Percentiles rank a stretch among this genome's conserved stretches.
Evolutionary conservation across 2,113 vertebrate species (phyloP).

Genomic region (Campylomormyrus tamandua): DNA sequence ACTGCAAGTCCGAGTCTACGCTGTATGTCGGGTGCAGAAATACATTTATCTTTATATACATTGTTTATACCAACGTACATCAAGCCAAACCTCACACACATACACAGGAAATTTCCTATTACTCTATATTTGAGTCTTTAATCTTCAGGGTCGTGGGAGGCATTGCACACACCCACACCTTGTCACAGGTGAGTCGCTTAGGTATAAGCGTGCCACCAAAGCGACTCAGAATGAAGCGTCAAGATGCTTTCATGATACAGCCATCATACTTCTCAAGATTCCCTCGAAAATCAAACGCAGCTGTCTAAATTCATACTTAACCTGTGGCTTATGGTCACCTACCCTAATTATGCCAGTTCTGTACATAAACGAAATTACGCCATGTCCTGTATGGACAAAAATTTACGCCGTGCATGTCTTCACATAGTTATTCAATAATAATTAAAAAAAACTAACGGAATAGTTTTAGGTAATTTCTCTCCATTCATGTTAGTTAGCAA

Average conservation of each 20-base stretch:
- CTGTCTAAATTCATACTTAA: neutral
- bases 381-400: neutral
- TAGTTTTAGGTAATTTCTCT: neutral
- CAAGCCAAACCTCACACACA: neutral
- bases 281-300: neutral
- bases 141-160: neutral
- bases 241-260: neutral
- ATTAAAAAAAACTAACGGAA: neutral
- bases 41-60: neutral
- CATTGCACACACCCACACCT: neutral
- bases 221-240: neutral
- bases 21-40: neutral
- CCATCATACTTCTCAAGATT: neutral
- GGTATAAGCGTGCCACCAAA: neutral
- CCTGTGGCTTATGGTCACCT: neutral
- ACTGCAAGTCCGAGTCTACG: neutral
- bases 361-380: neutral
- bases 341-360: neutral
- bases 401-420: neutral
- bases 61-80: neutral
- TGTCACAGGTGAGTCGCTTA: neutral
- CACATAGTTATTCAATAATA: neutral
- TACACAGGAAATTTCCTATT: neutral
- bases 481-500: neutral
- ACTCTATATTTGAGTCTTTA: neutral